Percentiles rank a stretch among this genome's conserved stretches.
phyloP scores from a whole-genome alignment of 37 sponge, comb jelly and placozoan species.

The Lycopodina hypogea region DNA sequence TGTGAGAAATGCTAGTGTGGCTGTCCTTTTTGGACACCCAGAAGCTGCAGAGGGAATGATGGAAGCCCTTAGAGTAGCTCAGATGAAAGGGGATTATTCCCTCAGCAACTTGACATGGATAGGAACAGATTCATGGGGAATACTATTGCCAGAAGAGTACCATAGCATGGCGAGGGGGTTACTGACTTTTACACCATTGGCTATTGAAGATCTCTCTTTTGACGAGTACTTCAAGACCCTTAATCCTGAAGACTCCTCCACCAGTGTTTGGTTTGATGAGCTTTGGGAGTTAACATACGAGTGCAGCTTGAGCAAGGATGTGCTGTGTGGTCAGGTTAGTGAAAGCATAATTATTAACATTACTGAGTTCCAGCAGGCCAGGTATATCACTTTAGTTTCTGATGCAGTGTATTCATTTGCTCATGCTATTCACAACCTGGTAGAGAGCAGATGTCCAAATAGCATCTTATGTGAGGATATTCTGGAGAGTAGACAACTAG shows the following conservation, averaged over 20 bases:
- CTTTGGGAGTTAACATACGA: slow-evolving; percentile 6
- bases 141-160: neutral
- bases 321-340: slow-evolving; percentile 4
- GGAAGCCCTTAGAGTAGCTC: slow-evolving; percentile 8
- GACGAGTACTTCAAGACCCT: slow-evolving; percentile 54
- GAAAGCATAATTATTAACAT: neutral
- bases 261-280: slow-evolving; percentile 69
- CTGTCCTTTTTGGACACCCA: slow-evolving; percentile 54
- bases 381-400: slow-evolving; percentile 49
- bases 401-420: slow-evolving; percentile 91
- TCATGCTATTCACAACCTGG: slow-evolving; percentile 53
- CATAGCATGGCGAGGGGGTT: slow-evolving; percentile 17
- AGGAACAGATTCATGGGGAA: slow-evolving; percentile 72
- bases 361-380: slow-evolving; percentile 23
- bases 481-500: slow-evolving; percentile 19
- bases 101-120: slow-evolving; percentile 38
- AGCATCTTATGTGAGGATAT: no score
- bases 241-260: slow-evolving; percentile 29
- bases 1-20: slow-evolving; percentile 43
- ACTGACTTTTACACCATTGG: slow-evolving; percentile 28
- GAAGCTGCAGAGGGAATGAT: slow-evolving; percentile 18
- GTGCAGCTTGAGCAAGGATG: neutral
- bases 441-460: slow-evolving; percentile 14
- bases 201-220: slow-evolving; percentile 5
- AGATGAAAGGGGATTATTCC: neutral